These are phyloP conservation scores for Ctenopoma kingsleyae DNA, from an alignment of 2,797 vertebrate genomes.

Conservation along the genomic window DNA sequence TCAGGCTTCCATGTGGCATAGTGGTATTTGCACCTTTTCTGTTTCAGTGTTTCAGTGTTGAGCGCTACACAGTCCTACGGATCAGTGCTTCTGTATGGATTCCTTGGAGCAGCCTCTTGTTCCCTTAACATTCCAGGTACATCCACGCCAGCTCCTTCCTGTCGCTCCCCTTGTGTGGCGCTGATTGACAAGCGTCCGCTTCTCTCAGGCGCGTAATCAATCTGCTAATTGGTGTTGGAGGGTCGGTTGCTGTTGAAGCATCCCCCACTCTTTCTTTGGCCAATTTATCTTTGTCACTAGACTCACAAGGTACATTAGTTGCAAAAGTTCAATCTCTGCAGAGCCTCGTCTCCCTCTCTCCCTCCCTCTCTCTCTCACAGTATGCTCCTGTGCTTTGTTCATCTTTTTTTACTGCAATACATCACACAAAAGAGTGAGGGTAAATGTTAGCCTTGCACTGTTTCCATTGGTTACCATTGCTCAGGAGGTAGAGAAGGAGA, in stretches of 20 bases:
- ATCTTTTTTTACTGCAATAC: slow-evolving; percentile 73
- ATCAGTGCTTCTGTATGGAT: slow-evolving; percentile 80
- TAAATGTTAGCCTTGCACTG: slow-evolving; percentile 81
- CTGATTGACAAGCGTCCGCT: slow-evolving; percentile 84
- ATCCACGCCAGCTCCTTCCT: slow-evolving; percentile 81
- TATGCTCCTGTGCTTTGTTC: slow-evolving; percentile 71
- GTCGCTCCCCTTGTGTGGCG: slow-evolving; percentile 78
- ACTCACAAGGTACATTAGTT: slow-evolving; percentile 76
- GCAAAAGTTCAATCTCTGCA: slow-evolving; percentile 71
- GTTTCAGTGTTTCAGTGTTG: slow-evolving; percentile 75
- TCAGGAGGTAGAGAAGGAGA: slow-evolving; percentile 68
- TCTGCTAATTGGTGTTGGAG: slow-evolving; percentile 86
- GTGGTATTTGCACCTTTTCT: slow-evolving; percentile 81
- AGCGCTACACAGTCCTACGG: slow-evolving; percentile 73
- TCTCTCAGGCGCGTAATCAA: slow-evolving; percentile 85
- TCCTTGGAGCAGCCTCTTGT: slow-evolving; percentile 79
- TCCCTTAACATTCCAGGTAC: slow-evolving; percentile 85
- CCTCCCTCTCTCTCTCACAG: slow-evolving; percentile 38
- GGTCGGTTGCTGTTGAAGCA: slow-evolving; percentile 82
- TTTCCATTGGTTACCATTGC: slow-evolving; percentile 83
- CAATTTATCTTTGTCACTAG: slow-evolving; percentile 85
- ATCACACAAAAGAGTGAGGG: slow-evolving; percentile 80
- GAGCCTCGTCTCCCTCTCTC: slow-evolving; percentile 49
- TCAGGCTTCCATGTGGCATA: slow-evolving; percentile 68
- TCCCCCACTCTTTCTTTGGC: slow-evolving; percentile 81